A percentile compares a stretch with the other conserved stretches of the same genome.
These are phyloP conservation scores for Carettochelys insculpta DNA, from an alignment of 2,113 vertebrate genomes.

Conservation along the genomic window DNA sequence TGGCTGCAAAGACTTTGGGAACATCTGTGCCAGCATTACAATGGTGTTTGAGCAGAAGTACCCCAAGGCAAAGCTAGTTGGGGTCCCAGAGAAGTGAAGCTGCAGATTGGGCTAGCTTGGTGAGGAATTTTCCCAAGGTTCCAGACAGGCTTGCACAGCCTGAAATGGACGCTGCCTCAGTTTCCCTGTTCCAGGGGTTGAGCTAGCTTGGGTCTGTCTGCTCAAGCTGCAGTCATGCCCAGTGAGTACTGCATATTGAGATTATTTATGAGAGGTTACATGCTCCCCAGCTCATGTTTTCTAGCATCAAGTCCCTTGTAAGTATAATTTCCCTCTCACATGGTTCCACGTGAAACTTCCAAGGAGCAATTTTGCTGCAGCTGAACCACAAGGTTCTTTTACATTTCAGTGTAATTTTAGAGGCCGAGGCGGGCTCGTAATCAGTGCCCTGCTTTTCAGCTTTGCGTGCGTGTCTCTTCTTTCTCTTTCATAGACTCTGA, in stretches of 20 bases:
- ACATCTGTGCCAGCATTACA: too few species aligned
- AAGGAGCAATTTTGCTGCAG: slow-evolving; percentile 26
- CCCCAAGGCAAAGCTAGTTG: too few species aligned
- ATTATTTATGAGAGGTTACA: neutral
- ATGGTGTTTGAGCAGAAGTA: too few species aligned
- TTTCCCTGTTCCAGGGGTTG: neutral
- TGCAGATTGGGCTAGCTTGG: neutral
- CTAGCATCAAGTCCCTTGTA: neutral
- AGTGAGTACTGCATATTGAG: neutral
- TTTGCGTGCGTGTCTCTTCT: slow-evolving; percentile 37
- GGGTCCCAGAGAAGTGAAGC: neutral
- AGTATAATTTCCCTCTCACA: too few species aligned
- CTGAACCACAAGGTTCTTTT: slow-evolving; percentile 47
- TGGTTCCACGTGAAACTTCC: slow-evolving; percentile 26
- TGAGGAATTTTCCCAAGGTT: neutral
- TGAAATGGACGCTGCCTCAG: neutral
- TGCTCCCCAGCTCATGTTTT: neutral
- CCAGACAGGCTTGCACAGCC: neutral
- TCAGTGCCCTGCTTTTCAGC: slow-evolving; percentile 45
- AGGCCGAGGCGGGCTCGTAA: slow-evolving; percentile 52
- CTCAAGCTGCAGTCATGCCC: neutral
- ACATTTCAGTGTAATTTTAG: slow-evolving; percentile 48
- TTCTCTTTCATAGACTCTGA: slow-evolving; percentile 42
- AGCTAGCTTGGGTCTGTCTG: too few species aligned
- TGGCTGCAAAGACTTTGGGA: neutral